Evolutionary conservation across 2,888 invertebrate genomes (phyloP).

Genomic region (Acrobasis repandana): DNA sequence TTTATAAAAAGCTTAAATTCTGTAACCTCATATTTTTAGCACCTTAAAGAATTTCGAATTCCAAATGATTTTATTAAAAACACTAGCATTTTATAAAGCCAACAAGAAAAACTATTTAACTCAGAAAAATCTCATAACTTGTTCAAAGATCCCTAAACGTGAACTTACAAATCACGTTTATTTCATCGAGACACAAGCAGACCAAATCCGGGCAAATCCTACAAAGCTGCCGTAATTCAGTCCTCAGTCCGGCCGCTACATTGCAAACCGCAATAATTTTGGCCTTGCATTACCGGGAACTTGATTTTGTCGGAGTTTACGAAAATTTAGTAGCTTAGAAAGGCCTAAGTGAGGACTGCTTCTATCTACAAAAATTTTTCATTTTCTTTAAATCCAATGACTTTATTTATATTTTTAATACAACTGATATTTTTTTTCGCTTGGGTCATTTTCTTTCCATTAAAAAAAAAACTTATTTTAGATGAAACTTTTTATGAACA

Average conservation of each 20-base stretch:
- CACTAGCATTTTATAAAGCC: too few species aligned
- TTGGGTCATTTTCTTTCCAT: too few species aligned
- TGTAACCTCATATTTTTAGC: too few species aligned
- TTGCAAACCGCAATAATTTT: slow-evolving; percentile 47
- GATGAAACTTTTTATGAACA: too few species aligned
- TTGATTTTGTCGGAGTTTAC: slow-evolving; percentile 17
- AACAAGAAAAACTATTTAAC: too few species aligned
- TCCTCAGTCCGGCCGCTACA: slow-evolving; percentile 42
- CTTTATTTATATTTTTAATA: too few species aligned
- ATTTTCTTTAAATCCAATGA: too few species aligned
- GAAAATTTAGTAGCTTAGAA: slow-evolving; percentile 1
- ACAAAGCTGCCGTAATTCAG: slow-evolving; percentile 37
- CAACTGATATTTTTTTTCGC: neutral
- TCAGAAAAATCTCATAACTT: neutral
- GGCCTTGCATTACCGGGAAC: slow-evolving; percentile 37
- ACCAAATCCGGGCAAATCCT: slow-evolving; percentile 40
- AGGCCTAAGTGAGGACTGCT: neutral
- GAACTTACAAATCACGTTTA: neutral
- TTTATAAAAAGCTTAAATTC: too few species aligned
- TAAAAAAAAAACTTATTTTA: too few species aligned
- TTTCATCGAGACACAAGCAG: slow-evolving; percentile 8
- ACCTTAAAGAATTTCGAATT: too few species aligned
- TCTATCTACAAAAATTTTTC: too few species aligned
- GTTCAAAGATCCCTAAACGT: neutral
- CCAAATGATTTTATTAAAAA: too few species aligned